Conservation (phyloP, 2,113 vertebrate species). For the Eulemur macaco region DNA sequence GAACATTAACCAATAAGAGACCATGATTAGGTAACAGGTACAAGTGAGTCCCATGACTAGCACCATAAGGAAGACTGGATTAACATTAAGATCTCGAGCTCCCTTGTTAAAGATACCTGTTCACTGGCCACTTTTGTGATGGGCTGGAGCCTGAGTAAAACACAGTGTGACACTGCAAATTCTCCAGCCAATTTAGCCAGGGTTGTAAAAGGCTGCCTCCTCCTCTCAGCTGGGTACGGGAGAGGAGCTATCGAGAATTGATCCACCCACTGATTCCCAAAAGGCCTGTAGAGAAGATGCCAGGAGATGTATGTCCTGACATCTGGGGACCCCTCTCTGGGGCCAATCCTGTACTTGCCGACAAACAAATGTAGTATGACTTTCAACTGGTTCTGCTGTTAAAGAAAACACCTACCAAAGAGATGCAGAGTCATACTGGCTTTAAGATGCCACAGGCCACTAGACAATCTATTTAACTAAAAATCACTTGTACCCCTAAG, state of each 20-base stretch:
- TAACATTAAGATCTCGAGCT: not conserved
- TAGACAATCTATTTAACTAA: too few species aligned
- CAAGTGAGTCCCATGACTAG: not conserved
- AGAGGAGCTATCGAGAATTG: not conserved
- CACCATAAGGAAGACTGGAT: not conserved
- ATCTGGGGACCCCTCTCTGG: not conserved
- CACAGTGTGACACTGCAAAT: not conserved
- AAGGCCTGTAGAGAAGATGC: not conserved
- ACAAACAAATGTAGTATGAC: not conserved
- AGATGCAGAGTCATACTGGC: not conserved
- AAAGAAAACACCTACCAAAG: not conserved
- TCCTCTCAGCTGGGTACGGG: fast-evolving
- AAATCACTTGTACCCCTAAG: too few species aligned
- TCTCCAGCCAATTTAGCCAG: not conserved
- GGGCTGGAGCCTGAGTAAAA: not conserved
- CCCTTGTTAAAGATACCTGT: not conserved
- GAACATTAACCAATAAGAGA: not conserved
- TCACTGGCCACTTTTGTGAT: not conserved
- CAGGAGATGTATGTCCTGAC: not conserved
- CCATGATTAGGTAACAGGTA: not conserved
- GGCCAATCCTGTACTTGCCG: not conserved
- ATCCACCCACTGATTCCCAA: not conserved
- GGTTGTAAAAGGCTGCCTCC: not conserved
- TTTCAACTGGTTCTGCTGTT: not conserved
- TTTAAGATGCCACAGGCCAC: not conserved